These are phyloP conservation scores for Trochalopteron elliotii DNA, from an alignment of 2,113 vertebrate genomes.

Conservation along the genomic window DNA sequence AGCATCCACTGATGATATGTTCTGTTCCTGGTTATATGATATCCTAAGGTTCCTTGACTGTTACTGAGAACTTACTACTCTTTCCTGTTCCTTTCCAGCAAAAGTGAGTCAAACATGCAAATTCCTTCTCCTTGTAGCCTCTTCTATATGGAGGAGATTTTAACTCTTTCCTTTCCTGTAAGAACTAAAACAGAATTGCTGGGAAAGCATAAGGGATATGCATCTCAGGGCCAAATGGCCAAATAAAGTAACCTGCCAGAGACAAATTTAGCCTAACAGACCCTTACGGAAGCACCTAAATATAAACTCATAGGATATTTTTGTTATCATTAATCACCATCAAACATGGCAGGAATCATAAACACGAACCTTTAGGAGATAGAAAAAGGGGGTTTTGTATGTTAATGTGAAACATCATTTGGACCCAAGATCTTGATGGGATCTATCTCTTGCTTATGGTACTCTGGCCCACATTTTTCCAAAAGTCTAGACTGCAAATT, in stretches of 20 bases:
- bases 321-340: neutral
- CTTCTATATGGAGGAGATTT: neutral
- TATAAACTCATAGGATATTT: neutral
- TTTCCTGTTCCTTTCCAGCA: neutral
- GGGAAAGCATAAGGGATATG: neutral
- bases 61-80: neutral
- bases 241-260: neutral
- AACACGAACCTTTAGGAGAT: neutral
- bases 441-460: neutral
- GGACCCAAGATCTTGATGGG: neutral
- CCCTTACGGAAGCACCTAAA: neutral
- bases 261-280: neutral
- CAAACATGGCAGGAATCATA: neutral
- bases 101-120: neutral
- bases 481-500: neutral
- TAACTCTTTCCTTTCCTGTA: neutral
- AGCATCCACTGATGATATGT: fast-evolving
- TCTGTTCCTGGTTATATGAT: neutral
- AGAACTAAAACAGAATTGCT: neutral
- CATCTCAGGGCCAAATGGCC: neutral
- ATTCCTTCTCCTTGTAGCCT: neutral
- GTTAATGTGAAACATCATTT: neutral
- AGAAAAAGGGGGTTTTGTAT: neutral
- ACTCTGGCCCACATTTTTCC: neutral
- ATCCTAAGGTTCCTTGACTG: neutral